These are phyloP conservation scores for Lasioglossum morio DNA, from an alignment of 2,888 invertebrate species.

Conservation along the genomic window DNA sequence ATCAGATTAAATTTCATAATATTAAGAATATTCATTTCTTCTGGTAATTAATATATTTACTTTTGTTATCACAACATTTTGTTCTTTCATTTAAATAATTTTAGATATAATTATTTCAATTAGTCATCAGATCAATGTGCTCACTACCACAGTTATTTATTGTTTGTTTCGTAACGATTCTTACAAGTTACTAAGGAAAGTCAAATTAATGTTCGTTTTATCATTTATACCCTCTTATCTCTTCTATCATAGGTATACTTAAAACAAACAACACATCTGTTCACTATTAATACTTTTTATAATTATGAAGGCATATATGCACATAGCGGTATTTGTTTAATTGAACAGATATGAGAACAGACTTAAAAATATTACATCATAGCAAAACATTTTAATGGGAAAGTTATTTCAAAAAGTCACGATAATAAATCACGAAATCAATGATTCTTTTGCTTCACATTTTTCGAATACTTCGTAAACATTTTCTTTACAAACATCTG, in stretches of 20 bases:
- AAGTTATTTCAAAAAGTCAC: not conserved
- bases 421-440: too few relatives aligned
- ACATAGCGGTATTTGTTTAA: too few relatives aligned
- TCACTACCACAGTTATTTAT: not conserved
- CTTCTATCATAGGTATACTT: not conserved
- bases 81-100: not conserved
- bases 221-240: not conserved
- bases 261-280: not conserved
- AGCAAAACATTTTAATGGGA: not conserved
- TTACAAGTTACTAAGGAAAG: too few relatives aligned
- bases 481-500: not conserved
- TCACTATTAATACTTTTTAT: not conserved
- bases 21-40: not conserved
- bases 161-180: not conserved
- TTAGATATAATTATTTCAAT: not conserved
- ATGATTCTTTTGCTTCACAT: not conserved
- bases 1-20: not conserved
- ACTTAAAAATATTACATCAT: not conserved
- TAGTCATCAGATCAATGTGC: not conserved
- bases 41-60: not conserved
- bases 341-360: too few relatives aligned
- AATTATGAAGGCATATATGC: too few relatives aligned
- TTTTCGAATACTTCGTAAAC: not conserved
- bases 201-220: not conserved
- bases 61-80: not conserved